A percentile compares a stretch with the other conserved stretches of the same genome.
Conservation (phyloP, 92 coral and sea anemone genomes). For the Actinostola sp. region DNA sequence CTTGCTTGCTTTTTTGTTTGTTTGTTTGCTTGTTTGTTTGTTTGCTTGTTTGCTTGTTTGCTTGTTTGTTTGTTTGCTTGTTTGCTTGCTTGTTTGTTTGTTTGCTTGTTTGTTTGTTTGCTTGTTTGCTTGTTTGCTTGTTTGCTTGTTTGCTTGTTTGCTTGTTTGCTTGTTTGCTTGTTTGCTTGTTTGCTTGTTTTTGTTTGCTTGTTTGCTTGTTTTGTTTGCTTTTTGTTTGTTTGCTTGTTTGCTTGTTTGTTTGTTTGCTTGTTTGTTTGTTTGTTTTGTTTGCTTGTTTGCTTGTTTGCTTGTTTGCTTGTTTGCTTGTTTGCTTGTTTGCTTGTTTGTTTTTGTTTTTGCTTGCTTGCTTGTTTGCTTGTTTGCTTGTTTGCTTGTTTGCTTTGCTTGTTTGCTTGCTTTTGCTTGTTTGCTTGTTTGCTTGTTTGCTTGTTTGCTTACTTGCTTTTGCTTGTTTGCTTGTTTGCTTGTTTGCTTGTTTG, state of each 20-base stretch:
- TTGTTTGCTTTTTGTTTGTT: too few species aligned
- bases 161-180: background rate
- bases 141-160: background rate
- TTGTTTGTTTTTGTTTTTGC: background rate
- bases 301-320: background rate
- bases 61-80: background rate
- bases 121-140: background rate
- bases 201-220: background rate
- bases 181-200: background rate
- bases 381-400: background rate
- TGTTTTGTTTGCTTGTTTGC: background rate
- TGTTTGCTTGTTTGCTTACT: background rate
- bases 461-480: background rate
- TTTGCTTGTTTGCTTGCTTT: too few species aligned
- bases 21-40: background rate
- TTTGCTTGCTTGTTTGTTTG: background rate
- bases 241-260: background rate
- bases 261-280: background rate
- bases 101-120: background rate
- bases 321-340: background rate
- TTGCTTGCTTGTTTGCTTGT: background rate
- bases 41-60: background rate
- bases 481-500: background rate
- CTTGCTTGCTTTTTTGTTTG: background rate
- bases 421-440: background rate